Evolutionary conservation across 2,797 vertebrate genomes (phyloP).

Genomic region (Sarcophilus harrisii): DNA sequence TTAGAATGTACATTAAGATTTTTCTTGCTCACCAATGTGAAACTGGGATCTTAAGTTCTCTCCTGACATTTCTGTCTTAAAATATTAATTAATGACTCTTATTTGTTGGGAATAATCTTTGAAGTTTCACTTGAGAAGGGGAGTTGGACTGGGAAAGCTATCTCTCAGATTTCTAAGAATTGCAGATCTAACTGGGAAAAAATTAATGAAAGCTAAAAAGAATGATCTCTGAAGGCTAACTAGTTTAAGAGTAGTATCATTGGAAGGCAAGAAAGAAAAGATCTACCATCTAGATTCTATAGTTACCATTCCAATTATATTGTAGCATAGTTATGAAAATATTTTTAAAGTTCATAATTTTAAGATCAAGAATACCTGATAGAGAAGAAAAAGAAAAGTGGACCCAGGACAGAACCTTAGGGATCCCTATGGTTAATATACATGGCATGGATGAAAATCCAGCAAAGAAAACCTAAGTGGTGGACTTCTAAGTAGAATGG

Average conservation of each 20-base stretch:
- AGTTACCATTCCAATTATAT: not conserved
- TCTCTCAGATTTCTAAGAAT: not conserved
- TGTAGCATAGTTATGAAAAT: not conserved
- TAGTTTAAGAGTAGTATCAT: not conserved
- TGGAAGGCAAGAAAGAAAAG: not conserved
- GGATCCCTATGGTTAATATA: not conserved
- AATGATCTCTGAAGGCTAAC: not conserved
- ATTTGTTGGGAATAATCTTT: not conserved
- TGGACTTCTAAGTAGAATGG: not conserved
- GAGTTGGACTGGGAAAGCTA: not conserved
- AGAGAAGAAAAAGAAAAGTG: not conserved
- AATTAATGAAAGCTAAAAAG: not conserved
- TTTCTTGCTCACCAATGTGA: conserved; percentile 10
- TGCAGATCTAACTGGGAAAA: not conserved
- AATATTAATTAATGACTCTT: conserved; percentile 13
- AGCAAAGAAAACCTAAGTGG: not conserved
- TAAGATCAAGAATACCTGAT: not conserved
- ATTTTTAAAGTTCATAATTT: not conserved
- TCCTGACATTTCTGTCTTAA: not conserved
- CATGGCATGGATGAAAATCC: not conserved
- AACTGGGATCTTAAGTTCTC: not conserved
- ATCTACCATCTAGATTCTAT: not conserved
- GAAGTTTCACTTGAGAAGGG: conserved; percentile 13
- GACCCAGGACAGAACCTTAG: not conserved
- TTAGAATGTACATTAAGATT: conserved; percentile 46